Conservation (phyloP, 2,113 vertebrate species). For the Seriola rivoliana region DNA sequence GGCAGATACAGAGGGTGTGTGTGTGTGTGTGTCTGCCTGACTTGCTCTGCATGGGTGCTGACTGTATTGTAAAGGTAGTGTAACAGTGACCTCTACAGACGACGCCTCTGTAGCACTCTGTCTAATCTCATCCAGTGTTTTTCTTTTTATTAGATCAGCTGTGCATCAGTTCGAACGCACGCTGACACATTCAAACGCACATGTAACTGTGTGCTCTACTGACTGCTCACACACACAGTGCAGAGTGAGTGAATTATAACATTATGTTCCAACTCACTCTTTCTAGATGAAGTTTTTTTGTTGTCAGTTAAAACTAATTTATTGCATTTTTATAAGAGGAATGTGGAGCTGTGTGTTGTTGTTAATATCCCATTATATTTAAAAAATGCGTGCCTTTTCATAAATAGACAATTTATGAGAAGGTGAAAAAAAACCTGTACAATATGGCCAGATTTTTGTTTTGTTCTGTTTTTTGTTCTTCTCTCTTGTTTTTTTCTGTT, state of each 20-base stretch:
- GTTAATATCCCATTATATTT: slow-evolving; percentile 56
- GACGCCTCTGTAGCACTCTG: slow-evolving; percentile 30
- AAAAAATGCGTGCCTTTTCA: slow-evolving; percentile 84
- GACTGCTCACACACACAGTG: not conserved
- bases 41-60: slow-evolving; percentile 13
- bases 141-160: slow-evolving; percentile 8
- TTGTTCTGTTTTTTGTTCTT: slow-evolving; percentile 47
- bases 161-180: slow-evolving; percentile 43
- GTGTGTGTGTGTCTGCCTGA: slow-evolving; percentile 3
- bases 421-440: slow-evolving; percentile 70
- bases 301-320: slow-evolving; percentile 37
- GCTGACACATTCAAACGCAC: slow-evolving; percentile 18
- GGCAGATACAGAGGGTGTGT: too few relatives aligned
- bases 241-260: not conserved
- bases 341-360: slow-evolving; percentile 57
- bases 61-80: slow-evolving; percentile 9
- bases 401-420: slow-evolving; percentile 86
- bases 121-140: slow-evolving; percentile 10
- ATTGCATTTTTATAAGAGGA: slow-evolving; percentile 52
- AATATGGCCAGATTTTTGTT: slow-evolving; percentile 53
- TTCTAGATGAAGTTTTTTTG: slow-evolving; percentile 37
- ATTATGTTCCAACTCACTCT: slow-evolving; percentile 2
- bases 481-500: slow-evolving; percentile 35
- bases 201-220: slow-evolving; percentile 11
- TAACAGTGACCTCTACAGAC: slow-evolving; percentile 49